These are phyloP conservation scores for Rhynchonycteris naso DNA, from an alignment of 2,797 vertebrate species.

Conservation along the genomic window DNA sequence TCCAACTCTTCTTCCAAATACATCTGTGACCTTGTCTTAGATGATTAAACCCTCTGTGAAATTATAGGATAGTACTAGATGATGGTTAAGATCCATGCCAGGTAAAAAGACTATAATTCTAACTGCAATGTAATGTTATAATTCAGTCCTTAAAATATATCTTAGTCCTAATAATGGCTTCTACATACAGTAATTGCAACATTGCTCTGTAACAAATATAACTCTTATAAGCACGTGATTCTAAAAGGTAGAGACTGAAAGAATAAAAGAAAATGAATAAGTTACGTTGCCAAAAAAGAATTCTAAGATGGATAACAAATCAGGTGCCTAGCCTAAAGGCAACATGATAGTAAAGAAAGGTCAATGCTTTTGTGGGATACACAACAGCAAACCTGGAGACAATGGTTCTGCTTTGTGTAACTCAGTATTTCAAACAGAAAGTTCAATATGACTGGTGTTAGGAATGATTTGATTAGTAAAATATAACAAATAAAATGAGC, in stretches of 20 bases:
- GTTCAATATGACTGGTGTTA: neutral
- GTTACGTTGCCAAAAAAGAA: slow-evolving; percentile 45
- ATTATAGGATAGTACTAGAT: slow-evolving; percentile 35
- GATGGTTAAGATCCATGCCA: slow-evolving; percentile 20
- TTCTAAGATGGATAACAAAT: slow-evolving; percentile 36
- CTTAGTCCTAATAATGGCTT: slow-evolving; percentile 39
- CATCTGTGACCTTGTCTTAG: slow-evolving; percentile 15
- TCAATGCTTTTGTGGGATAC: neutral
- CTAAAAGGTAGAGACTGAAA: slow-evolving; percentile 27
- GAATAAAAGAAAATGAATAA: slow-evolving; percentile 48
- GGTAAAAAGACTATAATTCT: slow-evolving; percentile 60
- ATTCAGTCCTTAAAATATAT: slow-evolving; percentile 54
- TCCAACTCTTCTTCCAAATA: neutral
- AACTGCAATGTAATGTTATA: slow-evolving; percentile 40
- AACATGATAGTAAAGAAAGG: slow-evolving; percentile 9
- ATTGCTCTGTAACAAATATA: slow-evolving; percentile 54
- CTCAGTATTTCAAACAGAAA: neutral
- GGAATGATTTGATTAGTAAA: slow-evolving; percentile 28
- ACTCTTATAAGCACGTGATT: slow-evolving; percentile 55
- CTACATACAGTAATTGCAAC: slow-evolving; percentile 50
- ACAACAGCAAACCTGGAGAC: neutral
- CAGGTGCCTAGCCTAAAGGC: neutral
- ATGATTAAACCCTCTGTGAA: slow-evolving; percentile 25
- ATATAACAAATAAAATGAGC: neutral
- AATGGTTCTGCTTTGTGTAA: neutral